These are phyloP conservation scores for Polydrusus cervinus DNA, from an alignment of 2,888 invertebrate species.

Conservation along the genomic window DNA sequence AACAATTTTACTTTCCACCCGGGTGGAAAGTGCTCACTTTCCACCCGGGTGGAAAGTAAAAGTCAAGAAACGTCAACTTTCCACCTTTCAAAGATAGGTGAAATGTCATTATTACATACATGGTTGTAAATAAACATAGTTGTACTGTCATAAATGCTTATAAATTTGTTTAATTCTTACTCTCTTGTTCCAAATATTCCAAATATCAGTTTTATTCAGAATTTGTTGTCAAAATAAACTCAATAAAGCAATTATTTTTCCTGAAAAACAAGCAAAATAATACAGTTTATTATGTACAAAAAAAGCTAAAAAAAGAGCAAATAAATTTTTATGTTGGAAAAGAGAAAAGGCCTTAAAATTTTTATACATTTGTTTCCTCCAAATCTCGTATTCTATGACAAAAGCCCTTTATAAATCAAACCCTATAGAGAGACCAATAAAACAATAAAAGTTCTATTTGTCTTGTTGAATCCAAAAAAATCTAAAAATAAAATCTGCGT, in stretches of 20 bases:
- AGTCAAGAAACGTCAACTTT: too few relatives aligned
- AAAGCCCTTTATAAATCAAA: constrained; percentile 17
- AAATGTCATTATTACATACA: too few relatives aligned
- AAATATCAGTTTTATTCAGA: too few relatives aligned
- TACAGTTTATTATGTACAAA: background rate
- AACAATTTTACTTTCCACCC: too few relatives aligned
- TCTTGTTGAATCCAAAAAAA: constrained; percentile 33
- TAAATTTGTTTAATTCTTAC: too few relatives aligned
- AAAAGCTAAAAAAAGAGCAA: background rate
- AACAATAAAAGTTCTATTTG: constrained; percentile 46
- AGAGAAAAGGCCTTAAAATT: constrained; percentile 1
- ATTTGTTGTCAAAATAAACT: background rate
- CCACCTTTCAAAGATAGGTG: too few relatives aligned
- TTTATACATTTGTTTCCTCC: constrained; percentile 1
- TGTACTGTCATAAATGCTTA: too few relatives aligned
- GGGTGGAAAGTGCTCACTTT: too few relatives aligned
- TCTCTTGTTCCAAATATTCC: too few relatives aligned
- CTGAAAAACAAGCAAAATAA: background rate
- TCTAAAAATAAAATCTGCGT: constrained; percentile 42
- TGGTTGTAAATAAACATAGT: too few relatives aligned
- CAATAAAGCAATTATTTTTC: background rate
- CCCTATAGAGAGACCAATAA: constrained; percentile 25
- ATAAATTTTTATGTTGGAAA: background rate
- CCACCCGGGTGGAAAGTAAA: too few relatives aligned
- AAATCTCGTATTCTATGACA: constrained; percentile 2